These are phyloP conservation scores for Orgyia antiqua DNA, from an alignment of 2,888 invertebrate genomes.

Conservation along the genomic window DNA sequence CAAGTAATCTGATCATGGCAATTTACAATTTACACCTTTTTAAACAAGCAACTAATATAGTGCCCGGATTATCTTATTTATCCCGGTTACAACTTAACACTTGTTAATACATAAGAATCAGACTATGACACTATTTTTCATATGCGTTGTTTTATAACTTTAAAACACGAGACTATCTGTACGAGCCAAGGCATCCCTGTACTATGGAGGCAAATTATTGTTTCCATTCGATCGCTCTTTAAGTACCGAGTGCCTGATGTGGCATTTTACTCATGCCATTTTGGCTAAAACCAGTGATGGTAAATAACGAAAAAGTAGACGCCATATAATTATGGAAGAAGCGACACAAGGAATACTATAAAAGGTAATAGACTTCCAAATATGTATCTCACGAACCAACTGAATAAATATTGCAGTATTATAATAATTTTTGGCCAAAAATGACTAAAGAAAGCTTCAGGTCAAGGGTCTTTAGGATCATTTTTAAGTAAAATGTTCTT, in stretches of 20 bases:
- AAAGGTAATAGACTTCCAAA: conserved; percentile 17
- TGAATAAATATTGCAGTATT: conserved; percentile 24
- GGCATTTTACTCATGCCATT: too few relatives aligned
- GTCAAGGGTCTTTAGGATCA: conserved; percentile 15
- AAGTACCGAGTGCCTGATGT: too few relatives aligned
- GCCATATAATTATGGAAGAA: background rate
- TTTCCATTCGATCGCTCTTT: too few relatives aligned
- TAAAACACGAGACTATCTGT: too few relatives aligned
- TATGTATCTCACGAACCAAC: conserved; percentile 8
- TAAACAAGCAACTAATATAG: conserved; percentile 1
- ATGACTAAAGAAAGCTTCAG: conserved; percentile 16
- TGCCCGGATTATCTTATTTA: conserved; percentile 11
- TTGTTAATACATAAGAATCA: too few relatives aligned
- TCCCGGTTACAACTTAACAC: conserved; percentile 2
- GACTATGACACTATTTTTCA: too few relatives aligned
- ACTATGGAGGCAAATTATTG: too few relatives aligned
- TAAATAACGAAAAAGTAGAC: conserved; percentile 1
- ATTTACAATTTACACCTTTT: conserved; percentile 16
- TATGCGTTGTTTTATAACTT: too few relatives aligned
- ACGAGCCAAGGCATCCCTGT: too few relatives aligned
- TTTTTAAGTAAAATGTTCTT: too few relatives aligned
- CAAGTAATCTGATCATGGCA: conserved; percentile 22
- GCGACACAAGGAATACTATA: conserved; percentile 3
- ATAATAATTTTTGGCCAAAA: conserved; percentile 22
- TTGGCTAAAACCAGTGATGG: too few relatives aligned